phyloP scores from a whole-genome alignment of 2,797 vertebrate species.

The Pantherophis alleghaniensis region DNA sequence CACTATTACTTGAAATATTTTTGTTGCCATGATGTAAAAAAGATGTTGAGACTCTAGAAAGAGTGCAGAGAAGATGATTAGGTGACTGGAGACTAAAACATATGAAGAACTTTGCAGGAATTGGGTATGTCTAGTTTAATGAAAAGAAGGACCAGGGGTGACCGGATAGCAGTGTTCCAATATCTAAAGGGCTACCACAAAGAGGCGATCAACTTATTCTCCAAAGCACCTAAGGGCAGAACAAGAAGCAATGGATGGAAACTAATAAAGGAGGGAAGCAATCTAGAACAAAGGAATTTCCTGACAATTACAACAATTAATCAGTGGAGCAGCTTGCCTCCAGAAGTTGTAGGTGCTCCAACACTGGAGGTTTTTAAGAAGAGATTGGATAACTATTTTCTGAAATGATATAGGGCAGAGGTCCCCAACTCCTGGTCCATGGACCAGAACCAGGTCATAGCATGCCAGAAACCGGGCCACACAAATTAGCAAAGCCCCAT shows the following conservation, averaged over 20 bases:
- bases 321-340: not conserved
- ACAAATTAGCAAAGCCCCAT: not conserved
- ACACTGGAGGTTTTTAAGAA: not conserved
- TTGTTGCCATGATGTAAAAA: not conserved
- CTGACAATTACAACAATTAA: not conserved
- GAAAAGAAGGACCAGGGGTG: not conserved
- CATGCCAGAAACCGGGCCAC: not conserved
- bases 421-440: not conserved
- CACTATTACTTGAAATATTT: not conserved
- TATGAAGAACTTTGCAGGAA: not conserved
- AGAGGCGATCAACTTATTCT: not conserved
- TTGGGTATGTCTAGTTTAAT: not conserved
- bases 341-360: not conserved
- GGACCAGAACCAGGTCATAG: fast-evolving
- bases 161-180: not conserved
- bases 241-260: not conserved
- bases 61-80: not conserved
- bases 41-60: not conserved
- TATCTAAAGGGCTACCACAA: not conserved
- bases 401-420: not conserved
- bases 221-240: not conserved
- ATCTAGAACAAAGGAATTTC: not conserved
- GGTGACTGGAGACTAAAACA: not conserved
- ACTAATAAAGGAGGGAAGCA: not conserved
- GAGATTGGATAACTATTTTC: not conserved